These are phyloP conservation scores for Acleris laterana DNA, from an alignment of 2,888 invertebrate genomes.

Conservation along the genomic window DNA sequence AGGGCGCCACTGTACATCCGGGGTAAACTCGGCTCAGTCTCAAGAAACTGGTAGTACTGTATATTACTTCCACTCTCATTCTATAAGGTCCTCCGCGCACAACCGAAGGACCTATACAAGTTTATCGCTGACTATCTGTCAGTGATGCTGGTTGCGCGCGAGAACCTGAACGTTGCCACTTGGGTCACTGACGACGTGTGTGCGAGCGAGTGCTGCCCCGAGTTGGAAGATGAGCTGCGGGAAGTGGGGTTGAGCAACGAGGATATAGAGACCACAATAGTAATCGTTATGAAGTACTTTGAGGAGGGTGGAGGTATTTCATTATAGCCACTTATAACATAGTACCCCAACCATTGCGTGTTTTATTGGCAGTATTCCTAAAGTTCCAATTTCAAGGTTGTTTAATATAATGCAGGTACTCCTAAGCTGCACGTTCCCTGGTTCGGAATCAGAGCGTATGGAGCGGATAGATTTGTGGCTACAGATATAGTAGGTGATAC, in stretches of 20 bases:
- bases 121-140: conserved; percentile 89
- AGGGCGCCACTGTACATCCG: too few relatives aligned
- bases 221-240: conserved; percentile 55
- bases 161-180: conserved; percentile 73
- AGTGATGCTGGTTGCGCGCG: conserved; percentile 86
- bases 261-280: conserved; percentile 46
- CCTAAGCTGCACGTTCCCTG: too few relatives aligned
- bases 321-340: neutral
- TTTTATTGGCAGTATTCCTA: too few relatives aligned
- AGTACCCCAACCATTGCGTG: too few relatives aligned
- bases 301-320: conserved; percentile 49
- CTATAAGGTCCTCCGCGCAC: conserved; percentile 86
- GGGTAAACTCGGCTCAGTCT: too few relatives aligned
- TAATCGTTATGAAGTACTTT: conserved; percentile 55
- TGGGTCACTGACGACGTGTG: conserved; percentile 54
- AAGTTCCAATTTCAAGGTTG: too few relatives aligned
- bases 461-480: too few relatives aligned
- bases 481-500: too few relatives aligned
- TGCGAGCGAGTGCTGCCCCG: conserved; percentile 50
- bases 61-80: neutral
- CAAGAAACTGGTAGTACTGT: too few relatives aligned
- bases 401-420: too few relatives aligned
- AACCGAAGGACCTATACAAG: conserved; percentile 86
- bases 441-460: too few relatives aligned
- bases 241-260: conserved; percentile 53